Evolutionary conservation across 2,888 invertebrate species (phyloP).

Genomic region (Lasioglossum calceatum): DNA sequence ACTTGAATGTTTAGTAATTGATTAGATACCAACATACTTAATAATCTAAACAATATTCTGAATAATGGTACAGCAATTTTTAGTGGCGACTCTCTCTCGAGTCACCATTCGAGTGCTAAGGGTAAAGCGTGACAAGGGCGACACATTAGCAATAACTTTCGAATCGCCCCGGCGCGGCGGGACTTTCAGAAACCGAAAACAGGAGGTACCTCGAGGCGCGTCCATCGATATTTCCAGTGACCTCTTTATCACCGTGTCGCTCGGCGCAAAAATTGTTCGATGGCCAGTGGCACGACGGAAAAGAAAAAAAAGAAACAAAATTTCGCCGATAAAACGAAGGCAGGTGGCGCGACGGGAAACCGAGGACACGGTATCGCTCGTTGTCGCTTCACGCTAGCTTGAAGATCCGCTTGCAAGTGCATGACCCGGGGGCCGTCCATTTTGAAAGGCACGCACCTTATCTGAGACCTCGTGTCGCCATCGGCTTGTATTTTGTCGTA

Average conservation of each 20-base stretch:
- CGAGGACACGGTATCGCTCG: slow-evolving; percentile 8
- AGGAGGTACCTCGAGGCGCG: not conserved
- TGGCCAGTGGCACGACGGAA: not conserved
- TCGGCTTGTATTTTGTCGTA: slow-evolving; percentile 52
- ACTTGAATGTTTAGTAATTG: too few relatives aligned
- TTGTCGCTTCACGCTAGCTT: not conserved
- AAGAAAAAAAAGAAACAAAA: not conserved
- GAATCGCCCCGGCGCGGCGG: not conserved
- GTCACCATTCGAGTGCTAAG: too few relatives aligned
- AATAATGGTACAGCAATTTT: too few relatives aligned
- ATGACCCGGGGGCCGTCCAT: slow-evolving; percentile 64
- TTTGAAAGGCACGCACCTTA: slow-evolving; percentile 68
- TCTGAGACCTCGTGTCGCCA: slow-evolving; percentile 58
- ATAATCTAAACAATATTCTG: too few relatives aligned
- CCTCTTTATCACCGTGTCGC: not conserved
- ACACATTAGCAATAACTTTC: not conserved
- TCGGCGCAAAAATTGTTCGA: not conserved
- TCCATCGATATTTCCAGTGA: not conserved
- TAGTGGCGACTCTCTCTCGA: too few relatives aligned
- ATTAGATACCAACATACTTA: too few relatives aligned
- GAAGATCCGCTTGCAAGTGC: slow-evolving; percentile 48
- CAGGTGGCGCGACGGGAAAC: slow-evolving; percentile 6
- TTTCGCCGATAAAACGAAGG: slow-evolving; percentile 10
- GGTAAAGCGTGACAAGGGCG: not conserved
- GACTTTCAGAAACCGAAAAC: not conserved